These are phyloP conservation scores for Sula dactylatra DNA, from an alignment of 2,113 vertebrate species.

Conservation along the genomic window DNA sequence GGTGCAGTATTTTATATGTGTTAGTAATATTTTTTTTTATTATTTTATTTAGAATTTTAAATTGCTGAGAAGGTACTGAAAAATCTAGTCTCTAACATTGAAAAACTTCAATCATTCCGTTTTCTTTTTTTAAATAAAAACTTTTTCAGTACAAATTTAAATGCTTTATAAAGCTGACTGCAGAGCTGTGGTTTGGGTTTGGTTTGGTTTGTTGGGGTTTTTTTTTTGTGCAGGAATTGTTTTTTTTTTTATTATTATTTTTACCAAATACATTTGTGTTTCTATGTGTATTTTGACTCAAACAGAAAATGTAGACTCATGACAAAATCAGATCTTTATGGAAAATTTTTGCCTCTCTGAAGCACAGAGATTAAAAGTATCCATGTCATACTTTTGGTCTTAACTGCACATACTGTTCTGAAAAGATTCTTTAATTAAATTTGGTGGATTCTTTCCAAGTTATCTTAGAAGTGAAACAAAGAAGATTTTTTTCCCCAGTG, in stretches of 20 bases:
- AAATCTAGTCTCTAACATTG: background rate
- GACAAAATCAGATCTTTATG: background rate
- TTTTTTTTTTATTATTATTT: background rate
- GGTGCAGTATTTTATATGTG: background rate
- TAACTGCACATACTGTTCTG: background rate
- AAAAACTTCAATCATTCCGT: background rate
- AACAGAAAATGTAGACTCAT: background rate
- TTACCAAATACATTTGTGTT: background rate
- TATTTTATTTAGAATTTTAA: background rate
- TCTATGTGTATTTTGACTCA: background rate
- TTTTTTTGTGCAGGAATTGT: fast-evolving
- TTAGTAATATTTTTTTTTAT: background rate
- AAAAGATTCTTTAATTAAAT: background rate
- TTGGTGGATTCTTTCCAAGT: background rate
- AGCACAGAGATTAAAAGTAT: background rate
- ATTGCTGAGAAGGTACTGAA: background rate
- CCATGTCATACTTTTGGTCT: background rate
- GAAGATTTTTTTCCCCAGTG: background rate
- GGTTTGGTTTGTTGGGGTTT: background rate
- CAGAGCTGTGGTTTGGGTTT: background rate
- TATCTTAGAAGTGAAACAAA: background rate
- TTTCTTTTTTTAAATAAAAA: background rate
- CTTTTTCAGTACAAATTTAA: background rate
- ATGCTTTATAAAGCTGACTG: background rate
- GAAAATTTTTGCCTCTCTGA: background rate